Evolutionary conservation across 2,888 invertebrate genomes (phyloP).

Genomic region (Adela reaumurella): DNA sequence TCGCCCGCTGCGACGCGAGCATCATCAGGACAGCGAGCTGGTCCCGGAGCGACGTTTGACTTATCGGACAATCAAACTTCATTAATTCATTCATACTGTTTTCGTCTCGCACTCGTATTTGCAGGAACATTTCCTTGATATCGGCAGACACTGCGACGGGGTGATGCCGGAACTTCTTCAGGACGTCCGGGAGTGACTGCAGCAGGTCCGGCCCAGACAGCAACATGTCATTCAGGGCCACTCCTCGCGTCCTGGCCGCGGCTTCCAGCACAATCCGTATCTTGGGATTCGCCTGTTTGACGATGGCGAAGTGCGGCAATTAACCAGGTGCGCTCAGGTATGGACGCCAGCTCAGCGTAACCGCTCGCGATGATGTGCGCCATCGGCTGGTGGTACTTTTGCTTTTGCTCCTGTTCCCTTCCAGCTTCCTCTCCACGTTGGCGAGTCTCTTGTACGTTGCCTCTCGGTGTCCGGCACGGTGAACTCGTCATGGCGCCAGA

Average conservation of each 20-base stretch:
- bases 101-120: neutral
- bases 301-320: conserved; percentile 12
- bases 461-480: conserved; percentile 6
- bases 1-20: too few species aligned
- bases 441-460: conserved; percentile 3
- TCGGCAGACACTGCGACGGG: neutral
- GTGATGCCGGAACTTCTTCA: neutral
- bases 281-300: conserved; percentile 8
- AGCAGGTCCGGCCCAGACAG: neutral
- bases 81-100: too few species aligned
- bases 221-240: conserved; percentile 4
- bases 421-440: conserved; percentile 7
- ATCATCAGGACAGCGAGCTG: too few species aligned
- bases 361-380: conserved; percentile 3
- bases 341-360: conserved; percentile 9
- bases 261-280: conserved; percentile 9
- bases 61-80: too few species aligned
- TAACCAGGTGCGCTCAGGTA: conserved; percentile 6
- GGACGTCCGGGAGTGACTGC: neutral
- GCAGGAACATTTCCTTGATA: neutral
- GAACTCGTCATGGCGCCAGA: conserved; percentile 8
- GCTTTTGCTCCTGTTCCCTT: conserved; percentile 3
- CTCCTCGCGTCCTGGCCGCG: conserved; percentile 8
- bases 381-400: conserved; percentile 7
- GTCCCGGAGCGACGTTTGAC: too few species aligned